A percentile compares a stretch with the other conserved stretches of the same genome.
phyloP scores from a whole-genome alignment of 2,113 vertebrate species.

The Mobula birostris region DNA sequence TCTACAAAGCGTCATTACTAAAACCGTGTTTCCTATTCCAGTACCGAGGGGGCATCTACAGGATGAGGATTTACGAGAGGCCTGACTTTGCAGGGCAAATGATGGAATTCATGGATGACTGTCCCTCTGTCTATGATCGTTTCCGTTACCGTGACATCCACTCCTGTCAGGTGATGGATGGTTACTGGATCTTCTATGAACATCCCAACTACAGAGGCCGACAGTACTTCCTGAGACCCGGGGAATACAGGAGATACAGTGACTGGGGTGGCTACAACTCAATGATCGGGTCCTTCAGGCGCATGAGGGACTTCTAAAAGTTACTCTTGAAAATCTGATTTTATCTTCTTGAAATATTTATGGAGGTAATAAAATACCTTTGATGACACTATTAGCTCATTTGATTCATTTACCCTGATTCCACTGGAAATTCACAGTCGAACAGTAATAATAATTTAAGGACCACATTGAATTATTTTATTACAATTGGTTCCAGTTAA shows the following conservation, averaged over 20 bases:
- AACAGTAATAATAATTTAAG: no score
- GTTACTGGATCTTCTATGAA: constrained; percentile 20
- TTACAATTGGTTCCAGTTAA: no score
- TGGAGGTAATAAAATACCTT: no score
- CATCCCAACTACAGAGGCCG: constrained; percentile 9
- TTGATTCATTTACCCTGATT: no score
- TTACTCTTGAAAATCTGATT: neutral
- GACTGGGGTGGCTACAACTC: constrained; percentile 1
- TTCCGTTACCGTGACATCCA: constrained; percentile 21
- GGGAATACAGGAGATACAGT: constrained; percentile 15
- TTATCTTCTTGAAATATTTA: neutral
- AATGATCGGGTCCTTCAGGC: neutral
- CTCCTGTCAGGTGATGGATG: constrained; percentile 11
- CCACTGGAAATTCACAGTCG: no score
- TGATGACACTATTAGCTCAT: no score
- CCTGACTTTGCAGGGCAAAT: constrained; percentile 22
- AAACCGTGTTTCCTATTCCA: neutral
- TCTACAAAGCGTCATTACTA: no score
- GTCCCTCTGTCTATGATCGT: neutral
- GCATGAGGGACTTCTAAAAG: neutral
- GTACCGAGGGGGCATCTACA: neutral
- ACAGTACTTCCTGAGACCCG: constrained; percentile 25
- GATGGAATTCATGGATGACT: constrained; percentile 11
- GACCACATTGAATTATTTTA: no score
- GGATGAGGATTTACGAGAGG: constrained; percentile 12